Conservation (phyloP, 2,888 invertebrate genomes). For the Amphiduros pacificus region DNA sequence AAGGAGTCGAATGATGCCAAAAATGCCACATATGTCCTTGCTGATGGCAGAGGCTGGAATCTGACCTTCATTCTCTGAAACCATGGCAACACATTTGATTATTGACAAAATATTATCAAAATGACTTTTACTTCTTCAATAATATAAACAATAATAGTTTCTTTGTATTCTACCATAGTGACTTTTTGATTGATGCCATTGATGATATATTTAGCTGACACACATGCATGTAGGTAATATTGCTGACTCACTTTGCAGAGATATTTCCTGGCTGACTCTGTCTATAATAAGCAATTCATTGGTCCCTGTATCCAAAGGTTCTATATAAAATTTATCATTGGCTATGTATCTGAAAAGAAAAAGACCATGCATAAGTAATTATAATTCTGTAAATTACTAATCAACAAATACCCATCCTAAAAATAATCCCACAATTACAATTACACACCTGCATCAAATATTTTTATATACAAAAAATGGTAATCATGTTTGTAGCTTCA, state of each 20-base stretch:
- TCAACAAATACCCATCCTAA: no score
- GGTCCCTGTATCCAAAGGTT: slow-evolving; percentile 72
- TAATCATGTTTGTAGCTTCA: no score
- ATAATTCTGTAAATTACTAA: no score
- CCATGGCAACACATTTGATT: neutral
- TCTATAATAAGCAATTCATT: slow-evolving; percentile 83
- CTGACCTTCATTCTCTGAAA: slow-evolving; percentile 61
- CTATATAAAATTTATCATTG: slow-evolving; percentile 86
- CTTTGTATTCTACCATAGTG: no score
- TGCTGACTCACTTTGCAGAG: slow-evolving; percentile 65
- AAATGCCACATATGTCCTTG: slow-evolving; percentile 77
- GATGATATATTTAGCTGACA: neutral
- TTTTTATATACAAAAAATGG: no score
- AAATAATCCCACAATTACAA: no score
- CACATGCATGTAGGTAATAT: neutral
- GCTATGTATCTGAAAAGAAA: slow-evolving; percentile 74
- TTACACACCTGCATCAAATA: no score
- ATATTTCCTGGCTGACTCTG: slow-evolving; percentile 74
- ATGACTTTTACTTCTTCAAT: no score
- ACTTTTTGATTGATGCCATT: no score
- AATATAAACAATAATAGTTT: no score
- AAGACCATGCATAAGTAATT: neutral
- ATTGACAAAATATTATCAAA: no score
- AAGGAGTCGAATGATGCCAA: slow-evolving; percentile 82
- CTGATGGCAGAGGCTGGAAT: slow-evolving; percentile 69